phyloP scores from a whole-genome alignment of 2,113 vertebrate species.

The Vanacampus margaritifer region DNA sequence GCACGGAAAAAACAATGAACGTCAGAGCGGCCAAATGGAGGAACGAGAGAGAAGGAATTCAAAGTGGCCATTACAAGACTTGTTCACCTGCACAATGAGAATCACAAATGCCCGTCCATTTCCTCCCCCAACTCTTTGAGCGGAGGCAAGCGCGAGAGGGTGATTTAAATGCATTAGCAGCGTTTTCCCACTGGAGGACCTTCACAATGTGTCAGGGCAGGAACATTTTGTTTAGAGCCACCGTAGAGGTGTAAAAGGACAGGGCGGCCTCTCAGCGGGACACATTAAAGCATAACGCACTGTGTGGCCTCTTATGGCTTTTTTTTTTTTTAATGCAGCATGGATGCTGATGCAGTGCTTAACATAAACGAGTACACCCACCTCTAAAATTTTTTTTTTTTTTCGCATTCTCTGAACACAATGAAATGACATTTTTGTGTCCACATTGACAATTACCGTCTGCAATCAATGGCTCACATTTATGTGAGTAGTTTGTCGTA shows the following conservation, averaged over 20 bases:
- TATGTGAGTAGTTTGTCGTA: not conserved
- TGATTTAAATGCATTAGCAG: conserved; percentile 69
- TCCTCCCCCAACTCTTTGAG: conserved; percentile 41
- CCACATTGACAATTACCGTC: not conserved
- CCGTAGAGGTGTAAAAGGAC: conserved; percentile 36
- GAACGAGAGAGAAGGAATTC: conserved; percentile 31
- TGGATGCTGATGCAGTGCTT: conserved; percentile 33
- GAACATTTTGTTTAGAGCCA: conserved; percentile 52
- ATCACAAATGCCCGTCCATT: conserved; percentile 37
- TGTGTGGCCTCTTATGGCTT: conserved; percentile 31
- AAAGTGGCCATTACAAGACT: conserved; percentile 40
- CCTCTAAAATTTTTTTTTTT: not conserved
- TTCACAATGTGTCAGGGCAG: conserved; percentile 39
- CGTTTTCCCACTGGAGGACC: conserved; percentile 56
- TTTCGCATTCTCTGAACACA: not conserved
- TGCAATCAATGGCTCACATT: not conserved
- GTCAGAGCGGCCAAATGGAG: conserved; percentile 26
- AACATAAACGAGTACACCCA: not conserved
- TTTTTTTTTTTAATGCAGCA: conserved; percentile 44
- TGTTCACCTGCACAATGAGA: conserved; percentile 43
- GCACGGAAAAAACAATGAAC: conserved; percentile 20
- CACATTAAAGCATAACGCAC: conserved; percentile 46
- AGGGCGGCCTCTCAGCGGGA: conserved; percentile 50
- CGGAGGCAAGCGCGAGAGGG: conserved; percentile 32
- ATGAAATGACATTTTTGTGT: not conserved